Base-by-base conservation (phyloP, 1,140 invertebrate genomes). In the Cydia strobilella region DNA sequence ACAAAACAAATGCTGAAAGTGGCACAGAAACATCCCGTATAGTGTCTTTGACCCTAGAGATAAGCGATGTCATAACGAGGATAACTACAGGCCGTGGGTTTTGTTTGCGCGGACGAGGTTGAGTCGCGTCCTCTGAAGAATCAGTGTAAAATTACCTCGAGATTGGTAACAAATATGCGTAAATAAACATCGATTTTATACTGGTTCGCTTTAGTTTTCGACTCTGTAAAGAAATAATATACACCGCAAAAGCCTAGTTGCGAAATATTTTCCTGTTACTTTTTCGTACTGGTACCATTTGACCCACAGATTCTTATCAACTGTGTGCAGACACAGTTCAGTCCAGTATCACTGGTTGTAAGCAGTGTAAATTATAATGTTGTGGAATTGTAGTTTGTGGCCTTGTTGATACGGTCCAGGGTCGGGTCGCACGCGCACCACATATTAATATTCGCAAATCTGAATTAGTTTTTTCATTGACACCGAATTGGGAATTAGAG, bases 401-500 rank as follows among this genome's bases (percentile, higher is more conserved):
- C 78, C 78, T 79, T 81, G 78, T 72, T 62, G 48, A 77, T 76
- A 81, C 63, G 23, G 75, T 62, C n/a, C 77, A 76, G 72, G 81
- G 80, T 77, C 79, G 74, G 75, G 79, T 79, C 79, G 65, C 66
- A 76, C 79, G 79, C 76, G 80, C 74, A 59, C 27, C 27, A 79
- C 76, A 78, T 82, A 77, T 69, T 12, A 71, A 66, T 59, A 75
- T 59, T 75, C 20, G 59, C 74, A 27, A 72, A 73, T 76, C 75
- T 76, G 59, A 77, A 78, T 62, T 35, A 35, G 31, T 15, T 69
- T 69, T 69, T 69, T 69, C 63, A 69, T 39, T 35, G 65, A 35
- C 25, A 35, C 18, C 27, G 65, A 69, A 18, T 59, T 59, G 54
- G 7, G 9, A 59, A 59, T 59, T 59, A 23, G 54, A 59, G 7